These are phyloP conservation scores for Pristionchus mayeri DNA, from an alignment of 2,888 invertebrate species.

Conservation along the genomic window DNA sequence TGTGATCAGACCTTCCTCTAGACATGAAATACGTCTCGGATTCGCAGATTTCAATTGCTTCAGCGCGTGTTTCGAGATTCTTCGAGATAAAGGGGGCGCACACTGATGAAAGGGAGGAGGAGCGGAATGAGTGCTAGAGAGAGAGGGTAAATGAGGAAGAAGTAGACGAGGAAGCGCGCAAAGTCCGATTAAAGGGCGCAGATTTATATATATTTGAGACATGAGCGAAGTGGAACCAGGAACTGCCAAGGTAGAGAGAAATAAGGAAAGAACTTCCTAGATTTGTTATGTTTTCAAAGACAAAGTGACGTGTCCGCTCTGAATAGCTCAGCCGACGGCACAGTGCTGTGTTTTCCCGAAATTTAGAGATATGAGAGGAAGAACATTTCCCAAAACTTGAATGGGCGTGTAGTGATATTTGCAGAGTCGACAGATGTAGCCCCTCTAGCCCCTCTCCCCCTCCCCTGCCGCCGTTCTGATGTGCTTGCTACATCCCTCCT, in stretches of 20 bases:
- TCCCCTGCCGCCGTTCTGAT: conserved; percentile 9
- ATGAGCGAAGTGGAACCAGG: no score
- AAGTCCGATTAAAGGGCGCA: neutral
- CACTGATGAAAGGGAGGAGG: conserved; percentile 8
- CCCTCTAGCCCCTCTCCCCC: conserved; percentile 18
- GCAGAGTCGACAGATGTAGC: conserved; percentile 28
- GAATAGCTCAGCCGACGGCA: no score
- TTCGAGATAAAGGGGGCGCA: conserved; percentile 16
- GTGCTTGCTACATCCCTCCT: conserved; percentile 35
- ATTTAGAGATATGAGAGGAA: neutral
- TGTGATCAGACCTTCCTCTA: neutral
- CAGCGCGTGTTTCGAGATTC: conserved; percentile 10
- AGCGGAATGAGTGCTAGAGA: neutral
- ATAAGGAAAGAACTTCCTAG: no score
- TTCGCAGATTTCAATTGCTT: conserved; percentile 27
- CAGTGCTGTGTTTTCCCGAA: conserved; percentile 22
- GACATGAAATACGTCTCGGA: neutral
- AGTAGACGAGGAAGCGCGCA: neutral
- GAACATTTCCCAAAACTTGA: conserved; percentile 35
- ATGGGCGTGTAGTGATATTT: conserved; percentile 36
- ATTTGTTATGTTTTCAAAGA: no score
- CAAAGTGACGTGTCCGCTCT: neutral
- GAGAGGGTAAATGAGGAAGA: conserved; percentile 13
- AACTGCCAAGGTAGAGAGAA: no score
- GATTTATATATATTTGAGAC: no score